Evolutionary conservation across 2,797 vertebrate genomes (phyloP).

Genomic region (Notoglanidium macrostoma): DNA sequence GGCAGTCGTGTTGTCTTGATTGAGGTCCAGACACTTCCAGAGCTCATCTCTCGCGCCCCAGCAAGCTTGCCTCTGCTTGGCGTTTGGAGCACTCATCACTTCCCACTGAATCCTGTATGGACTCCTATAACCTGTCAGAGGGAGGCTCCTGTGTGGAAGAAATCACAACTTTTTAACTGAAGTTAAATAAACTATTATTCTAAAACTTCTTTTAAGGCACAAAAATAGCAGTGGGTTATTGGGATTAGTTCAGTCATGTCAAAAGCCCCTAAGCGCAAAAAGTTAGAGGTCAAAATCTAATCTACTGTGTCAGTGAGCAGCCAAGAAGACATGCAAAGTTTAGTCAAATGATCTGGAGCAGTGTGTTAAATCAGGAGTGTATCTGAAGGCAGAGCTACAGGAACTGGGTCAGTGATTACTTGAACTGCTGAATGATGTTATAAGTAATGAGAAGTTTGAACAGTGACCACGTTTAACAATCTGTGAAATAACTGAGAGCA

Average conservation of each 20-base stretch:
- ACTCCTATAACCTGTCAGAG: neutral
- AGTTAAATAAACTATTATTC: neutral
- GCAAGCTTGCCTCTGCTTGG: slow-evolving; percentile 83
- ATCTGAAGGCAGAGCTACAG: neutral
- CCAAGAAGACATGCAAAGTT: neutral
- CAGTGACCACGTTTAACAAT: neutral
- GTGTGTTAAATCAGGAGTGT: neutral
- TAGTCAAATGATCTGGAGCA: neutral
- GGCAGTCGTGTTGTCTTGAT: slow-evolving; percentile 64
- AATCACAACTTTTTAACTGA: neutral
- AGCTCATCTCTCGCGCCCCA: slow-evolving; percentile 87
- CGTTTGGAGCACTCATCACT: slow-evolving; percentile 85
- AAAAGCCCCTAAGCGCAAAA: neutral
- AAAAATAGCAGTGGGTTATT: neutral
- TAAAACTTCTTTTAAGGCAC: neutral
- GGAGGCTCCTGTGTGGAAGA: neutral
- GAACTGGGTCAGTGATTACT: neutral
- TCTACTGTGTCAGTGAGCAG: neutral
- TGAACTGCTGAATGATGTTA: neutral
- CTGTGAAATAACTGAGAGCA: neutral
- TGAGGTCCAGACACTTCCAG: slow-evolving; percentile 88
- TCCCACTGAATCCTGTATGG: neutral
- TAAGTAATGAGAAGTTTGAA: neutral
- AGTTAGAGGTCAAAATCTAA: neutral
- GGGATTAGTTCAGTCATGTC: neutral